These are phyloP conservation scores for Mus musculus DNA, from an alignment of 2,113 vertebrate species.

Conservation along the genomic window GRCm39 chr4:70849501-70850000, in stretches of 20 bases:
- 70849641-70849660: background rate
- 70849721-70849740: conserved; percentile 18
- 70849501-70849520: background rate
- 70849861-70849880: too few relatives aligned
- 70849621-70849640: background rate
- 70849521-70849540: background rate
- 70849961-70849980: background rate
- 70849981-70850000: background rate
- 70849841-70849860: too few relatives aligned
- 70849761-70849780: background rate
- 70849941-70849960: background rate
- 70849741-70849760: background rate
- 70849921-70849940: background rate
- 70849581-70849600: background rate
- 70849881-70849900: background rate
- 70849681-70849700: background rate
- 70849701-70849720: background rate
- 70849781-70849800: background rate
- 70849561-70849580: background rate
- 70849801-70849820: background rate
- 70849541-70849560: background rate
- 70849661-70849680: background rate
- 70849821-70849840: too few relatives aligned
- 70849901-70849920: background rate
- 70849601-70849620: too few relatives aligned